Evolutionary conservation across 92 coral and sea anemone species (phyloP).

Genomic region (Porites evermanni): DNA sequence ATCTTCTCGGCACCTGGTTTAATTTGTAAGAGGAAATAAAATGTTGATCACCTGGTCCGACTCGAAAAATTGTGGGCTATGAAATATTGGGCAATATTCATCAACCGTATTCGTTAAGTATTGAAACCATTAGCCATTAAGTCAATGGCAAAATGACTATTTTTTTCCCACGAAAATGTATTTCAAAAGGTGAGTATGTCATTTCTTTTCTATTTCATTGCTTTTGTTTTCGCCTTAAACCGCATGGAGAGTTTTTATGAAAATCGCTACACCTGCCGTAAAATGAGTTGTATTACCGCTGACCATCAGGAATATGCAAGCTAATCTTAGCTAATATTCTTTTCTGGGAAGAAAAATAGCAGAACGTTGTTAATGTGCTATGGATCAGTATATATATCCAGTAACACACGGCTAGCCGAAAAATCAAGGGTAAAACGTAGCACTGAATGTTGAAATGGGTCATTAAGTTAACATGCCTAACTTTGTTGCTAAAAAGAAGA

Average conservation of each 20-base stretch:
- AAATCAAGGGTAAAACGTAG: no score
- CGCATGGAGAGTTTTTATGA: no score
- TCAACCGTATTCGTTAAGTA: not conserved
- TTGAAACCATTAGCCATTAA: not conserved
- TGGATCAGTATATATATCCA: no score
- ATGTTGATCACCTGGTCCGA: not conserved
- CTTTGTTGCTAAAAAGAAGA: no score
- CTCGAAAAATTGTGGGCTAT: not conserved
- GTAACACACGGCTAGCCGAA: no score
- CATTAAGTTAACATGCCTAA: no score
- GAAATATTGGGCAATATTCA: conserved; percentile 3
- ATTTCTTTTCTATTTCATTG: not conserved
- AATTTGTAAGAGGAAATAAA: not conserved
- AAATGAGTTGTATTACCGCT: not conserved
- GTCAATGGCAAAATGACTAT: not conserved
- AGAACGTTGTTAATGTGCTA: no score
- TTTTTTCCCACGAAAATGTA: no score
- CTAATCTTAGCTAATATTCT: not conserved
- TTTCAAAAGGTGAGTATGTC: no score
- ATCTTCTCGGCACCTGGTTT: not conserved
- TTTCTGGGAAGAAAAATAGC: no score
- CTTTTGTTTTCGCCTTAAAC: not conserved
- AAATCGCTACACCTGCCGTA: not conserved
- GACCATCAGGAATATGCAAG: not conserved
- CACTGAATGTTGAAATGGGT: no score